Evolutionary conservation across 53 echinoderm and acorn worm species (phyloP), one percentile per base, ranked within the genome.

Genomic region (Hippasteria phrygiana): DNA sequence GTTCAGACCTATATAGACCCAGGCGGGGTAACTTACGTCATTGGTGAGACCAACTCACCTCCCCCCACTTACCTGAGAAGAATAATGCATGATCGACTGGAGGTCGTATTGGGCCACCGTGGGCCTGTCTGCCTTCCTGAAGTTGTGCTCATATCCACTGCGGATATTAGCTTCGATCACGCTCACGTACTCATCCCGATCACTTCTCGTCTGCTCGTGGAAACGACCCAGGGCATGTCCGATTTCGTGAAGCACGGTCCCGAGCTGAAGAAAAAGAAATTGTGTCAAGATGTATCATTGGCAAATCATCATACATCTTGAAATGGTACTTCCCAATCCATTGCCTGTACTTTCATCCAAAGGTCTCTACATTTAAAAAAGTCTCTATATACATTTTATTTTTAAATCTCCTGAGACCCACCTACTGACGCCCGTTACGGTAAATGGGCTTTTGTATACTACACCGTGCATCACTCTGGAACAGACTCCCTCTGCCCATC

Each of bases 41-140:
- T n/a, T n/a, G n/a, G n/a, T n/a, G n/a, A n/a, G n/a, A n/a, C n/a
- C n/a, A 6, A 24, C 5, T 63, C 3, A 11, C 32, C 9, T 20
- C 8, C 14, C 14, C 9, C 41, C 14, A 55, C 91, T 71, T 32
- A 91, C 91, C 12, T 51, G 11, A 9, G 78, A 20, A 22, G 53
- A 37, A 72, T 91, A 91, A 36, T 91, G 91, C 91, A 91, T 87
- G 78, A 91, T 33, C 2, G 91, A 91, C 41, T 71, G 67, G 14
- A 78, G 17, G 27, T 91, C 91, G 59, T 91, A 91, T 28, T 71
- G 71, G 20, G 45, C 85, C 18, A 87, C 17, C 3, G 17, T 42
- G 12, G 43, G 33, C 6, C 43, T 43, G 22, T 73, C 75, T 18
- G 36, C 70, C 36, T 51, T 78, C 33, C 18, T 41, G 78, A 77